These are phyloP conservation scores for Aphidoletes aphidimyza DNA, from an alignment of 2,888 invertebrate genomes.

Conservation along the genomic window DNA sequence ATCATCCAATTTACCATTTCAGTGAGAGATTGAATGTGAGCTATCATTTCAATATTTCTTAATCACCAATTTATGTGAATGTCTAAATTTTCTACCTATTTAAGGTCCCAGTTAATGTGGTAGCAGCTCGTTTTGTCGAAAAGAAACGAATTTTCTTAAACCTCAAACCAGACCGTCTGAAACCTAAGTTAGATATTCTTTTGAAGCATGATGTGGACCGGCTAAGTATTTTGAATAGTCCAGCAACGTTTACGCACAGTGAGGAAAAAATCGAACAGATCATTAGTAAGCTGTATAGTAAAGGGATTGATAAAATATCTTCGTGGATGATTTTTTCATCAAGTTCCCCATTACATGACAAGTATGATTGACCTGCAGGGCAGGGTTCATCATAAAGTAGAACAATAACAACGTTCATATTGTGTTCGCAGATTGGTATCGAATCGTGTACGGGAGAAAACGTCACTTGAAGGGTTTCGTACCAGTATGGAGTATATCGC, in stretches of 20 bases:
- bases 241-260: not conserved
- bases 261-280: not conserved
- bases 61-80: no score
- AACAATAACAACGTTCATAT: no score
- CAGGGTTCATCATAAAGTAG: no score
- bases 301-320: not conserved
- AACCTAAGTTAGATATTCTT: not conserved
- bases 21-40: not conserved
- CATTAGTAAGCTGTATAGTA: not conserved
- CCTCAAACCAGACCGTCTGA: not conserved
- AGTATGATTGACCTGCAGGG: no score
- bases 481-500: not conserved
- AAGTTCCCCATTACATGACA: no score
- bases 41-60: not conserved
- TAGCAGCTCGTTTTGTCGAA: not conserved
- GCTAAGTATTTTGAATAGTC: not conserved
- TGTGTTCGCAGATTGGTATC: not conserved
- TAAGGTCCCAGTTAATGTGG: not conserved
- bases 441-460: not conserved
- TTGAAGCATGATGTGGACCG: not conserved
- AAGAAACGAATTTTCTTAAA: no score
- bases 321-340: not conserved
- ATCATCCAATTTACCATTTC: constrained; percentile 18
- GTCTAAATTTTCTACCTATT: not conserved
- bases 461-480: not conserved